Conservation (phyloP, 1,140 invertebrate species). For the Temnothorax curvispinosus region DNA sequence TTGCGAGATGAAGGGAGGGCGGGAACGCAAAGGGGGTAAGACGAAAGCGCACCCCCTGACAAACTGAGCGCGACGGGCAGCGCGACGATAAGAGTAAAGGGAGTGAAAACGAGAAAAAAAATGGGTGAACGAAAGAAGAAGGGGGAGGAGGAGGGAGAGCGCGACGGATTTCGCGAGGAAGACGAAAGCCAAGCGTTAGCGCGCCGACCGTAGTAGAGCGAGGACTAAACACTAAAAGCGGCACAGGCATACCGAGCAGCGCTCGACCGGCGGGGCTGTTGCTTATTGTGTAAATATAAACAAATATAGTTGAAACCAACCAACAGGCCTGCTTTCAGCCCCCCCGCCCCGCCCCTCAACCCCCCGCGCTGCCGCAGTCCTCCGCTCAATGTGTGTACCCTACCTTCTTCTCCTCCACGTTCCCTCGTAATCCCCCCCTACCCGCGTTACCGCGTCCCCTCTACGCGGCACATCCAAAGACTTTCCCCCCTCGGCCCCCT, state of each 20-base stretch:
- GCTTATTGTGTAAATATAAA: constrained; percentile 87
- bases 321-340: constrained; percentile 85
- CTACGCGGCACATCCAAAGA: constrained; percentile 58
- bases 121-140: neutral
- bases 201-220: constrained; percentile 78
- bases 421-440: constrained; percentile 13
- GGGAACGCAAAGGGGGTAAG: neutral
- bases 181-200: constrained; percentile 70
- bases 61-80: neutral
- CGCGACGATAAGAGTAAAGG: neutral
- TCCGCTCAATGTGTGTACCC: constrained; percentile 63
- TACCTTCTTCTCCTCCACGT: constrained; percentile 49
- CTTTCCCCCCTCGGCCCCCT: constrained; percentile 63
- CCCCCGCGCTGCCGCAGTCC: constrained; percentile 46
- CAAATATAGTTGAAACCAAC: constrained; percentile 86
- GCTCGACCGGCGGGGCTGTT: constrained; percentile 82
- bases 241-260: constrained; percentile 76
- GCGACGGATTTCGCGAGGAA: constrained; percentile 56
- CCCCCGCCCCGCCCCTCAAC: constrained; percentile 27
- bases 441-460: neutral
- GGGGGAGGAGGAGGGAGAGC: neutral
- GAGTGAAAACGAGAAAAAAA: neutral
- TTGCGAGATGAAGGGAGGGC: neutral
- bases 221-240: constrained; percentile 85
- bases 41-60: constrained; percentile 1